Base-by-base conservation (phyloP, 2,888 invertebrate genomes). In the Orthosia gothica region DNA sequence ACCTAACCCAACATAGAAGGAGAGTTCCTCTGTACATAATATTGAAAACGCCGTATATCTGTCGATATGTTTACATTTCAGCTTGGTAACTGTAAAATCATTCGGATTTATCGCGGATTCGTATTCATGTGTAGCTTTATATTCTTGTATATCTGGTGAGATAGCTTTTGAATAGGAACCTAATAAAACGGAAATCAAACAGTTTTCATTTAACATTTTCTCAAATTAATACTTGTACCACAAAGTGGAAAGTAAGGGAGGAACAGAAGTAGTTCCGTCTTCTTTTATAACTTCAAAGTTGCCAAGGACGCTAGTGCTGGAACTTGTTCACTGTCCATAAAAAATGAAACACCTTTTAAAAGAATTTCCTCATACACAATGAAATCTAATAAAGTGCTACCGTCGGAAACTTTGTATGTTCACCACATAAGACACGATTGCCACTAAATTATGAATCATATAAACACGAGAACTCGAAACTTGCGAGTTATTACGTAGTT, bases 41-140 rank as follows among this genome's bases (percentile, higher is more conserved):
- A 83, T 86, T 86, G 87, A 84, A 76, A 77, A 76, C 74, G 70
- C 70, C 73, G 76, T 83, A 78, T 82, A 75, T 80, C 70, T 81
- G 76, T 77, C 87, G 78, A 86, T 86, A 79, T 81, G 81, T 87
- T 88, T 87, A 79, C 76, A 63, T 83, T 82, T 82, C 77, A 84
- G 79, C 86, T 87, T 87, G 70, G 84, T 84, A 82, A 82, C 83
- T 87, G 86, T 87, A 85, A 86, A 86, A 87, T 86, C 81, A 87
- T 83, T 74, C 74, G 72, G 74, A 83, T 81, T 81, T 78, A 72
- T 70, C 63, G 68, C 74, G 63, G 70, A 76, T 68, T 66, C 70
- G 69, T 75, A 81, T 75, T 77, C 80, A 79, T 72, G 50, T 55
- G 70, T 63, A 74, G 64, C 68, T 80, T 76, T 70, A 82, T 72